Percentiles rank a stretch among this genome's conserved stretches.
Evolutionary conservation across 2,888 invertebrate genomes (phyloP).

Genomic region (Acanthococcus lagerstroemiae): DNA sequence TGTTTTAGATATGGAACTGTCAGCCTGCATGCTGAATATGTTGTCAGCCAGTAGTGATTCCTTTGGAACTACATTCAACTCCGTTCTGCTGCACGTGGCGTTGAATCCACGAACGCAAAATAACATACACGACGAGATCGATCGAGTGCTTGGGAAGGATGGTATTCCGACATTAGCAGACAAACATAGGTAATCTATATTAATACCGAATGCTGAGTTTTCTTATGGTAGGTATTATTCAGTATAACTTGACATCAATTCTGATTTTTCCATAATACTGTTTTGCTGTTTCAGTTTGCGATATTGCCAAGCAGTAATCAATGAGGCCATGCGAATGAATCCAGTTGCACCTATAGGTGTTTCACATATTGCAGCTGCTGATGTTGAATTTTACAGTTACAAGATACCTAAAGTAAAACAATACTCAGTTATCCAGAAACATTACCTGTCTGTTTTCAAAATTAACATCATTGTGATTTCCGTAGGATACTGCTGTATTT

Average conservation of each 20-base stretch:
- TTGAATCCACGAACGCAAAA: neutral
- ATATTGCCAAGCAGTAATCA: neutral
- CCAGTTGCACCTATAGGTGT: neutral
- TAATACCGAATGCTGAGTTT: no score
- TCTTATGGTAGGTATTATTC: no score
- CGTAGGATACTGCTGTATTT: neutral
- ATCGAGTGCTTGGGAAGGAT: neutral
- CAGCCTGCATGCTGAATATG: conserved; percentile 4
- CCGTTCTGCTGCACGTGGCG: conserved; percentile 6
- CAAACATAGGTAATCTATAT: no score
- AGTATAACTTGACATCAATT: no score
- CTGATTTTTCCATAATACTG: neutral
- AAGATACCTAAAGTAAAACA: neutral
- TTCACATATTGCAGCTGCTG: neutral
- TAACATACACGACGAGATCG: conserved; percentile 19
- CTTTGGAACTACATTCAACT: conserved; percentile 2
- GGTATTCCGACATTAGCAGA: neutral
- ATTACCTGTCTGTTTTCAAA: no score
- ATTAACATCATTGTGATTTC: neutral
- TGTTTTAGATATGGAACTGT: conserved; percentile 3
- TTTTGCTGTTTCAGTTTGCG: neutral
- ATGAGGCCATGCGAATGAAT: neutral
- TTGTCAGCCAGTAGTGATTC: conserved; percentile 13
- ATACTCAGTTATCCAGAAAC: no score
- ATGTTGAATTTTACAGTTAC: neutral